Percentiles rank a stretch among this genome's conserved stretches.
Conservation (phyloP, 1,140 invertebrate genomes). For the Dinoponera quadriceps region DNA sequence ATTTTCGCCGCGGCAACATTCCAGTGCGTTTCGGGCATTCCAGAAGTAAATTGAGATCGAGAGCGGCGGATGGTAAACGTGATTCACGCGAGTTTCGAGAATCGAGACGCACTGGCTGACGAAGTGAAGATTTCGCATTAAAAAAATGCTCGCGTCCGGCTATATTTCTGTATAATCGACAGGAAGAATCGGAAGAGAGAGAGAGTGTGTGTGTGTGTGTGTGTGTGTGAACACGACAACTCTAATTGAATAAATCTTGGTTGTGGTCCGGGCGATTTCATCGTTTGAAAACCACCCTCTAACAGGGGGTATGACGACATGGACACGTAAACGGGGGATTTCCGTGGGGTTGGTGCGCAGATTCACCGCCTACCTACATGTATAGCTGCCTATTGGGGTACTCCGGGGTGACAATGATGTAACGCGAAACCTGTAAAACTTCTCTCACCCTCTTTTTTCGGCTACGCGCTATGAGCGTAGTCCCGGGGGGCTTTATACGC, state of each 20-base stretch:
- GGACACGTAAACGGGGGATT: slow-evolving; percentile 54
- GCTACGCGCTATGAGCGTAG: slow-evolving; percentile 21
- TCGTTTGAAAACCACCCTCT: slow-evolving; percentile 74
- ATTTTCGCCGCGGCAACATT: slow-evolving; percentile 17
- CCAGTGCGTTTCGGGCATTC: not conserved
- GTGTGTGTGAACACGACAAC: slow-evolving; percentile 34
- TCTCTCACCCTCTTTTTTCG: slow-evolving; percentile 45
- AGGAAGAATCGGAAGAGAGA: not conserved
- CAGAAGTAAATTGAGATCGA: too few species aligned
- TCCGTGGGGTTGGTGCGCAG: slow-evolving; percentile 62
- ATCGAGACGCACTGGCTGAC: not conserved
- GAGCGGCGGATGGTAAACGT: not conserved
- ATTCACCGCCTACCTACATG: slow-evolving; percentile 63
- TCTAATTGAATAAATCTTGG: slow-evolving; percentile 79
- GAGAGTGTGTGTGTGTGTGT: too few species aligned
- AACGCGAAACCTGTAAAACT: slow-evolving; percentile 77
- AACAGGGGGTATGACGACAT: slow-evolving; percentile 66
- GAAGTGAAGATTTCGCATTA: slow-evolving; percentile 4
- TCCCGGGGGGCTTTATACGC: slow-evolving; percentile 25
- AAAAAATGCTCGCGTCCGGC: not conserved
- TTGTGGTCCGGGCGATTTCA: slow-evolving; percentile 75
- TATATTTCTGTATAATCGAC: not conserved
- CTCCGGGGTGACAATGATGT: slow-evolving; percentile 77
- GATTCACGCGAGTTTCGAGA: not conserved
- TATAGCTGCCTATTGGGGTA: slow-evolving; percentile 73